phyloP scores from a whole-genome alignment of 92 coral and sea anemone genomes.

The Palythoa caribaeorum region DNA sequence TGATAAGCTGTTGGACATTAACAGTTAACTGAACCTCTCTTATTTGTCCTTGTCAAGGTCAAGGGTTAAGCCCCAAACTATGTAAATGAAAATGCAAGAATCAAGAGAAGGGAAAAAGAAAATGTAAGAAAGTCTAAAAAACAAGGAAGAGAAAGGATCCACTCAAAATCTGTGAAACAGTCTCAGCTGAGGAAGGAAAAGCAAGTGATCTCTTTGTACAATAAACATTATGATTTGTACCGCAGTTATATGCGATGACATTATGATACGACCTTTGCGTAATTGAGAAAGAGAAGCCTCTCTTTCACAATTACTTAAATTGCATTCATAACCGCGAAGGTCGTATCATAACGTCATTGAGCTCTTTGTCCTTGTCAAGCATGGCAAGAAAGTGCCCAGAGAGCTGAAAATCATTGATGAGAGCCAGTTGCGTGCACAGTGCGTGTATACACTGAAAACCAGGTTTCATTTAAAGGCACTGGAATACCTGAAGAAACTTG shows the following conservation, averaged over 20 bases:
- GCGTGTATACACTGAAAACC: constrained; percentile 3
- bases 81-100: background rate
- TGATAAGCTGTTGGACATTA: background rate
- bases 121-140: background rate
- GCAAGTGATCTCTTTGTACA: background rate
- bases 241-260: no score
- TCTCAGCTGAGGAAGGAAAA: background rate
- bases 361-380: constrained; percentile 1
- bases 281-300: no score
- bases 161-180: background rate
- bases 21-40: constrained; percentile 10
- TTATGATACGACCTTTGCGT: no score
- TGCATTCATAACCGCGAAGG: no score
- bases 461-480: constrained; percentile 1
- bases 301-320: no score
- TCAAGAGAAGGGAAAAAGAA: background rate
- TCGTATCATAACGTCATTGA: no score
- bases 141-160: background rate
- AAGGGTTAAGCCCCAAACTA: background rate
- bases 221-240: no score
- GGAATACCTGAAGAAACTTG: background rate
- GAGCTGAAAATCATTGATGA: constrained; percentile 10
- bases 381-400: constrained; percentile 7
- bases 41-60: constrained; percentile 10
- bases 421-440: background rate